Percentiles rank a stretch among this genome's conserved stretches.
Evolutionary conservation across 2,113 vertebrate genomes (phyloP).

Genomic region (Potamarius usumacintae): DNA sequence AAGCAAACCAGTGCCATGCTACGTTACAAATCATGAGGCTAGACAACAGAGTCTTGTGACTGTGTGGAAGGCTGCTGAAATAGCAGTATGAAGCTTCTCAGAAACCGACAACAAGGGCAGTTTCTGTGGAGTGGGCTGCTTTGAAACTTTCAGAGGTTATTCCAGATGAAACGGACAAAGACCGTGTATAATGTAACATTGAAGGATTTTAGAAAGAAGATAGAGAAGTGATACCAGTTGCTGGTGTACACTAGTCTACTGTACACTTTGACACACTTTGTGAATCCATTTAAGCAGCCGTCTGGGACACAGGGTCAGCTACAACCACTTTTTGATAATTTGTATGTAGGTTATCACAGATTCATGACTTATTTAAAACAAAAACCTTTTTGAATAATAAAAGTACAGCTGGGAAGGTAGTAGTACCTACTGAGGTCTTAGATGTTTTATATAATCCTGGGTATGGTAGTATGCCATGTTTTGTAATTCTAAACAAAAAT

Average conservation of each 20-base stretch:
- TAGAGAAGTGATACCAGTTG: conserved; percentile 13
- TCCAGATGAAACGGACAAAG: no score
- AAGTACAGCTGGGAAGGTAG: background rate
- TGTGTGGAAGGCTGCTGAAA: background rate
- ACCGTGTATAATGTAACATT: no score
- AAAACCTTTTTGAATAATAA: no score
- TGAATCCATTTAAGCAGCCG: background rate
- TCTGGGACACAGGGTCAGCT: background rate
- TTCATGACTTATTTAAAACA: no score
- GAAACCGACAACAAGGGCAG: background rate
- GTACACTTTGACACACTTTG: background rate
- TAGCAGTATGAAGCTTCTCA: background rate
- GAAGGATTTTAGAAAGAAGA: background rate
- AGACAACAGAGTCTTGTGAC: background rate
- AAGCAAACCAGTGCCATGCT: no score
- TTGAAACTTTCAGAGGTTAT: background rate
- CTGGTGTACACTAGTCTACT: background rate
- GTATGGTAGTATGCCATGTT: background rate
- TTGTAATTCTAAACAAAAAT: background rate
- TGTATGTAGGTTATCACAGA: background rate
- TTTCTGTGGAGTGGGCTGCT: background rate
- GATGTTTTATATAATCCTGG: background rate
- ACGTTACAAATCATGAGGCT: background rate
- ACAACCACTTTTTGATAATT: background rate
- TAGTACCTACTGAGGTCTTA: background rate